Conservation (phyloP, 2,888 invertebrate genomes). For the Linyphia triangularis region DNA sequence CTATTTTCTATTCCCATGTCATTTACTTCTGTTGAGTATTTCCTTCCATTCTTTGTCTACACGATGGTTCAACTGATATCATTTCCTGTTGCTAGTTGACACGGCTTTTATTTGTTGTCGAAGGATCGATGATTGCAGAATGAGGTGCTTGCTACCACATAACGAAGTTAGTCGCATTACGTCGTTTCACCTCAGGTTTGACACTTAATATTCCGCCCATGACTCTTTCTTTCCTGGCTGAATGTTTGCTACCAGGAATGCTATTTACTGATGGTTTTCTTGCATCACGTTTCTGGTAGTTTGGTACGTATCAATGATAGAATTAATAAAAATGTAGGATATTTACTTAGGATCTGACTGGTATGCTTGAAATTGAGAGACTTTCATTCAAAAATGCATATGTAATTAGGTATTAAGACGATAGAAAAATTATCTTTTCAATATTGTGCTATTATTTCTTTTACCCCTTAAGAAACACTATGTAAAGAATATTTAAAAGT, state of each 20-base stretch:
- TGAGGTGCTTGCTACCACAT: background rate
- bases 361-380: no score
- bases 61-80: conserved; percentile 17
- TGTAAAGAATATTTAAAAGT: no score
- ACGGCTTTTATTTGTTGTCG: background rate
- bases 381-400: no score
- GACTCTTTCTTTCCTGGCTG: background rate
- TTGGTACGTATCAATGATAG: no score
- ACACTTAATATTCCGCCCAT: background rate
- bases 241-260: background rate
- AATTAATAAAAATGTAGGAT: no score
- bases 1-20: background rate
- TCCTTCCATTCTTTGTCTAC: background rate
- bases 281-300: background rate
- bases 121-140: background rate
- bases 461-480: no score
- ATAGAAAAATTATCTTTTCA: no score
- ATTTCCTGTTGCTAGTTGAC: conserved; percentile 48
- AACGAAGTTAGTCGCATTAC: background rate
- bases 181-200: background rate
- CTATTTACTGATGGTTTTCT: background rate
- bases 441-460: no score
- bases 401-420: no score
- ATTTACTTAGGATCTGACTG: no score
- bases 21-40: background rate